Conservation (phyloP, 2,888 invertebrate genomes). For the Altica lythri region DNA sequence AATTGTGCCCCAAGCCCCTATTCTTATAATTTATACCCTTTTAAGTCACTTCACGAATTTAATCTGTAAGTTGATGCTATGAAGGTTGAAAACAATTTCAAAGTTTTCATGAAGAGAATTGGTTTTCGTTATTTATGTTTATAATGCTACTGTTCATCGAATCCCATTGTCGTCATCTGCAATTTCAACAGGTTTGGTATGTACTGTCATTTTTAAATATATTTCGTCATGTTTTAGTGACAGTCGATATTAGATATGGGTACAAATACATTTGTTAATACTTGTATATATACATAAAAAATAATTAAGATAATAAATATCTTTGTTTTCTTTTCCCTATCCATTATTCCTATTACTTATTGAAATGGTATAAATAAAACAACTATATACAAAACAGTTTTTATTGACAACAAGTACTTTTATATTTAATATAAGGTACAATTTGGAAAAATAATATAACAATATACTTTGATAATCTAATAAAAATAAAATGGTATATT, state of each 20-base stretch:
- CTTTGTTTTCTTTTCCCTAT: too few relatives aligned
- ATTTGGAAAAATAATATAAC: constrained; percentile 33
- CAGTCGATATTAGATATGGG: constrained; percentile 15
- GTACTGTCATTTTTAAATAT: constrained; percentile 1
- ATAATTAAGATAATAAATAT: too few relatives aligned
- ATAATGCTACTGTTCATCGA: neutral
- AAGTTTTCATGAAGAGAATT: neutral
- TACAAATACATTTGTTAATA: too few relatives aligned
- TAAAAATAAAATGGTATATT: constrained; percentile 11
- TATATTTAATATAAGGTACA: constrained; percentile 32
- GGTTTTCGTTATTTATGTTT: neutral
- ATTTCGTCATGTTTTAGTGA: constrained; percentile 25
- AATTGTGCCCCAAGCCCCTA: neutral
- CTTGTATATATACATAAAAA: too few relatives aligned
- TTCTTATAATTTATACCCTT: neutral
- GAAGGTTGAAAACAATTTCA: neutral
- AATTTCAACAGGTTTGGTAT: constrained; percentile 7
- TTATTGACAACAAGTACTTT: constrained; percentile 49
- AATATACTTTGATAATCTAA: constrained; percentile 28
- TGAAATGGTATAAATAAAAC: neutral
- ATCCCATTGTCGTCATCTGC: neutral
- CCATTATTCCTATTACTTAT: neutral
- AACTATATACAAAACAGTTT: constrained; percentile 38
- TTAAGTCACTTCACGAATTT: neutral
- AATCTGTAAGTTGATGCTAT: neutral